phyloP scores from a whole-genome alignment of 1,140 invertebrate genomes.

The Eulimnadia texana region DNA sequence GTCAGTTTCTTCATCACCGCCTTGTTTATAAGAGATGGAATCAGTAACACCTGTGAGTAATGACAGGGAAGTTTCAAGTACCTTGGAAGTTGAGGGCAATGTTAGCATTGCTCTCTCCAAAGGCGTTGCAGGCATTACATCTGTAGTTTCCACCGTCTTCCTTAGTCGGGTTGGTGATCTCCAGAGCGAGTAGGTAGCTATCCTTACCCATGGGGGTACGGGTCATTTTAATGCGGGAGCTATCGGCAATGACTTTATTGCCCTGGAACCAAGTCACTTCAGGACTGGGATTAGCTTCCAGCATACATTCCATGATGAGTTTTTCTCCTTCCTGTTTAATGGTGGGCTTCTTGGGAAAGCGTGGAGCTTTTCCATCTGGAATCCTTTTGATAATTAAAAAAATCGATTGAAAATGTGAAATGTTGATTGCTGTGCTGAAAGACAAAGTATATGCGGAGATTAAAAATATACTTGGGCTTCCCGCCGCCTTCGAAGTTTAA shows the following conservation, averaged over 20 bases:
- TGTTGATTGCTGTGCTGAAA: background rate
- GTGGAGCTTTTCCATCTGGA: conserved; percentile 82
- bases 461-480: conserved; percentile 38
- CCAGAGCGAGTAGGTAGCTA: conserved; percentile 73
- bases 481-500: conserved; percentile 83
- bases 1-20: conserved; percentile 64
- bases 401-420: background rate
- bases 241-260: conserved; percentile 61
- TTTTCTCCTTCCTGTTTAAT: conserved; percentile 88
- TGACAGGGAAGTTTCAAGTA: conserved; percentile 36
- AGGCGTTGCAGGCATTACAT: conserved; percentile 95
- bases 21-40: conserved; percentile 24
- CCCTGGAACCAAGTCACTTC: conserved; percentile 90
- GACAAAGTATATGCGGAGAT: background rate
- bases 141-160: conserved; percentile 95
- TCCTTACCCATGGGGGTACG: conserved; percentile 73
- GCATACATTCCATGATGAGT: conserved; percentile 86
- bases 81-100: conserved; percentile 99
- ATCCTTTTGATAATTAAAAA: conserved; percentile 46
- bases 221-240: conserved; percentile 68
- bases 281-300: conserved; percentile 86
- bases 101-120: conserved; percentile 98
- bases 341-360: conserved; percentile 93
- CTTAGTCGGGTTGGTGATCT: conserved; percentile 83
- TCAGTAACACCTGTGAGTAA: background rate